Percentiles rank a stretch among this genome's conserved stretches.
Evolutionary conservation across 1,140 invertebrate species (phyloP).

Genomic region (Aethina tumida): DNA sequence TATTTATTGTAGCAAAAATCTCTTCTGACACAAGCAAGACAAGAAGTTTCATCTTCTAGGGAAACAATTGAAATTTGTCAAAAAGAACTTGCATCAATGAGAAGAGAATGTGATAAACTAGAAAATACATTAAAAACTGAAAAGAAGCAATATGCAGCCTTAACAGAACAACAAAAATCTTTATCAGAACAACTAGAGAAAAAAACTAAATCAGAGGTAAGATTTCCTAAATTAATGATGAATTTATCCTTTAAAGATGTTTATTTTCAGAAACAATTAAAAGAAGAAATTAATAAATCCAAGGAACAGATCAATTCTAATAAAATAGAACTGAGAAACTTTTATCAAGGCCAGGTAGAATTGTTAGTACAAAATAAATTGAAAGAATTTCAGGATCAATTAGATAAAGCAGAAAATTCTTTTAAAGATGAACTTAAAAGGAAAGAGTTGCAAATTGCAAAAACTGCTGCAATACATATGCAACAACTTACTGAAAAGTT

Average conservation of each 20-base stretch:
- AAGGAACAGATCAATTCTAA: conserved; percentile 51
- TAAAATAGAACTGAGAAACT: conserved; percentile 54
- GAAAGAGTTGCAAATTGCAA: conserved; percentile 55
- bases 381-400: conserved; percentile 64
- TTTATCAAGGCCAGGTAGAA: conserved; percentile 73
- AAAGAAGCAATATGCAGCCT: conserved; percentile 36
- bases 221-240: background rate
- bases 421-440: conserved; percentile 53
- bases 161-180: conserved; percentile 42
- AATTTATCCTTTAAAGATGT: background rate
- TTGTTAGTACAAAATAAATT: conserved; percentile 63
- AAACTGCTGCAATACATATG: conserved; percentile 59
- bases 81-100: conserved; percentile 41
- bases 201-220: conserved; percentile 42
- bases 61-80: conserved; percentile 44
- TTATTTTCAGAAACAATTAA: conserved; percentile 23
- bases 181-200: conserved; percentile 39
- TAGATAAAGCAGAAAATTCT: conserved; percentile 54
- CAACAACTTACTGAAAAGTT: conserved; percentile 63
- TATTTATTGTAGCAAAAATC: conserved; percentile 25
- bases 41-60: conserved; percentile 41
- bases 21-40: conserved; percentile 28
- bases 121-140: conserved; percentile 43
- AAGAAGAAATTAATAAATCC: conserved; percentile 44
- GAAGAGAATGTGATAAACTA: conserved; percentile 43